A percentile compares a stretch with the other conserved stretches of the same genome.
Conservation (phyloP, 1,140 invertebrate species). For the Drosophila simulans region DNA sequence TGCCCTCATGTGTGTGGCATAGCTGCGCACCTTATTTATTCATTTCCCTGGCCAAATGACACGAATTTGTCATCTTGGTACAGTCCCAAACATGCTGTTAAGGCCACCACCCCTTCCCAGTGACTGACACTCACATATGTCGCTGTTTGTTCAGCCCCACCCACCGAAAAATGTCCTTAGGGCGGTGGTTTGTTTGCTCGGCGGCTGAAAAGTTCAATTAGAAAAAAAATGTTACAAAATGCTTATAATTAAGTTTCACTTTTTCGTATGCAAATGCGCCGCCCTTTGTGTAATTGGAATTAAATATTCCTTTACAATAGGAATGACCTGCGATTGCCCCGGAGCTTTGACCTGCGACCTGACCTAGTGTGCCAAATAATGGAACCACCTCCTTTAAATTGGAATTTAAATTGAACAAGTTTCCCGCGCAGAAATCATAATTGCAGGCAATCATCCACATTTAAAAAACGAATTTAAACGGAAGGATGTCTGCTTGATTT, state of each 20-base stretch:
- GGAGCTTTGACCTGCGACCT: constrained; percentile 33
- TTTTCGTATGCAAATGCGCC: constrained; percentile 63
- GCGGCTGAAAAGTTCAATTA: constrained; percentile 78
- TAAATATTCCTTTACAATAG: constrained; percentile 64
- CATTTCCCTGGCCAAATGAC: constrained; percentile 65
- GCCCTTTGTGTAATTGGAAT: constrained; percentile 60
- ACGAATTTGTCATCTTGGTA: constrained; percentile 74
- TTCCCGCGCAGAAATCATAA: no score
- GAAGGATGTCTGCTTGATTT: constrained; percentile 55
- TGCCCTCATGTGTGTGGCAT: constrained; percentile 36
- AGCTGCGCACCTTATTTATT: constrained; percentile 65
- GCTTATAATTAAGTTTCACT: constrained; percentile 71
- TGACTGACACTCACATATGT: constrained; percentile 62
- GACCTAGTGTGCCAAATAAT: constrained; percentile 54
- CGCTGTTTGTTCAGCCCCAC: constrained; percentile 65
- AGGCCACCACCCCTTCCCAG: constrained; percentile 1
- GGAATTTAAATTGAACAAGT: neutral
- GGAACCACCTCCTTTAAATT: neutral
- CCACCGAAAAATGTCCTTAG: constrained; percentile 23
- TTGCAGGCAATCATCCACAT: no score
- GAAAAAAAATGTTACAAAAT: constrained; percentile 66
- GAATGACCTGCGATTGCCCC: constrained; percentile 18
- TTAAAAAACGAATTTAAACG: constrained; percentile 18
- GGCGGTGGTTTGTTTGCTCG: constrained; percentile 64
- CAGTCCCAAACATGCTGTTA: constrained; percentile 42